A percentile compares a stretch with the other conserved stretches of the same genome.
These are phyloP conservation scores for Enhydra lutris DNA, from an alignment of 2,113 vertebrate species.

Conservation along the genomic window DNA sequence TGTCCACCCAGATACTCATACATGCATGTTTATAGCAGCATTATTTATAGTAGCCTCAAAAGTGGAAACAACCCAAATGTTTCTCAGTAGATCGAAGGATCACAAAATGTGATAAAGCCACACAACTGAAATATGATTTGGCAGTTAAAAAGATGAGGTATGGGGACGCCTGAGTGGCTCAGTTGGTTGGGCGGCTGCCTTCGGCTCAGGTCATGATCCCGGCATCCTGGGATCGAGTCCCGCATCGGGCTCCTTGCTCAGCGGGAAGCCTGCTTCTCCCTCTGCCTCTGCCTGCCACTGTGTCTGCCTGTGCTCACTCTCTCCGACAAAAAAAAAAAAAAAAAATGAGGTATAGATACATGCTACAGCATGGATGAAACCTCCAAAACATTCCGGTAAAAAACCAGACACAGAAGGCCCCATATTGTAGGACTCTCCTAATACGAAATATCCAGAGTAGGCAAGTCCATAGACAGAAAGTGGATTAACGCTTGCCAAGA, in stretches of 20 bases:
- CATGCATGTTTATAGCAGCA: not conserved
- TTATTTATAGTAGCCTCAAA: slow-evolving; percentile 7
- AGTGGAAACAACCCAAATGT: not conserved
- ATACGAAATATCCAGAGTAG: not conserved
- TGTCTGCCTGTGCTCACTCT: too few species aligned
- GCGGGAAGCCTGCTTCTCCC: too few species aligned
- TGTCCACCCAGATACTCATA: not conserved
- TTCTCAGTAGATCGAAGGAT: not conserved
- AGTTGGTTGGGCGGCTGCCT: too few species aligned
- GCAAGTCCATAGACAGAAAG: not conserved
- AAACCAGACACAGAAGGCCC: not conserved
- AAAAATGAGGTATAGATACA: slow-evolving; percentile 2
- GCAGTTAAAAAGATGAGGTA: slow-evolving; percentile 17
- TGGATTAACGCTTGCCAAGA: not conserved
- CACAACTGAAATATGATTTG: not conserved
- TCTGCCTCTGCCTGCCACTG: too few species aligned
- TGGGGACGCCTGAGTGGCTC: too few species aligned
- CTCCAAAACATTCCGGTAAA: slow-evolving; percentile 10
- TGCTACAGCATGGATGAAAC: not conserved
- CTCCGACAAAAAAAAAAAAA: not conserved
- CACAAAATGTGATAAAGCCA: not conserved
- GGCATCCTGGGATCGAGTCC: too few species aligned
- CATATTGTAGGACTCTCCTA: not conserved
- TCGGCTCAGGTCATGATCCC: too few species aligned
- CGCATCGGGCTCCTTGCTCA: too few species aligned